phyloP scores from a whole-genome alignment of 1,140 invertebrate species.

The Caligus rogercresseyi region DNA sequence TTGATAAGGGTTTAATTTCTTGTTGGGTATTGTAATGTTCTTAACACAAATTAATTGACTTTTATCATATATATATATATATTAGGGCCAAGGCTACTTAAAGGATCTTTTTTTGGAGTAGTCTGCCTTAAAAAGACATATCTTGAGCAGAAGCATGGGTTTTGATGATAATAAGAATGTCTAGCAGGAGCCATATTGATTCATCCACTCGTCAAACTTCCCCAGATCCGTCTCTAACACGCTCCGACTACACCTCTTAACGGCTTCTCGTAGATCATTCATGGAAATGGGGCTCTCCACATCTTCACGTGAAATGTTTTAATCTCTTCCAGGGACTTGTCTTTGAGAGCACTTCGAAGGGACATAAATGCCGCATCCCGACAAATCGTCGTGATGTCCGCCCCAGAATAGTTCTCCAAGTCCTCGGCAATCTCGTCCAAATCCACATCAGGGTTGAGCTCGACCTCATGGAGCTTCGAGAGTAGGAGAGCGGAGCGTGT shows the following conservation, averaged over 20 bases:
- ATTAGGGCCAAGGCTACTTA: too few relatives aligned
- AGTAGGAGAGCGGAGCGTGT: not conserved
- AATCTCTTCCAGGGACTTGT: conserved; percentile 6
- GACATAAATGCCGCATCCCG: conserved; percentile 18
- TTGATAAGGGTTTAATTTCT: too few relatives aligned
- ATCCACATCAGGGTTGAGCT: conserved; percentile 5
- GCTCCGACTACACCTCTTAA: not conserved
- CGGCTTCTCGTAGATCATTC: conserved; percentile 8
- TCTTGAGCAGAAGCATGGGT: too few relatives aligned
- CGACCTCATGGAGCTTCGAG: not conserved
- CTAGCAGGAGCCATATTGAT: conserved; percentile 18
- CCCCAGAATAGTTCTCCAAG: conserved; percentile 13
- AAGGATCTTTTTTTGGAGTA: too few relatives aligned
- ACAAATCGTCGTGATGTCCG: conserved; percentile 12
- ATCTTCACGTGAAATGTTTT: conserved; percentile 1
- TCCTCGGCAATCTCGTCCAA: conserved; percentile 3
- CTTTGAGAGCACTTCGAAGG: conserved; percentile 5
- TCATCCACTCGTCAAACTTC: conserved; percentile 14
- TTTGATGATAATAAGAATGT: not conserved
- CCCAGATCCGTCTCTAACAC: not conserved
- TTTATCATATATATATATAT: too few relatives aligned
- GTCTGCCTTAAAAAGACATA: too few relatives aligned
- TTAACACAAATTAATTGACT: too few relatives aligned
- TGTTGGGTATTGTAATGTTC: too few relatives aligned
- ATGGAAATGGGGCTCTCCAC: conserved; percentile 4